These are phyloP conservation scores for Falco columbarius DNA, from an alignment of 2,797 vertebrate genomes.

Conservation along the genomic window DNA sequence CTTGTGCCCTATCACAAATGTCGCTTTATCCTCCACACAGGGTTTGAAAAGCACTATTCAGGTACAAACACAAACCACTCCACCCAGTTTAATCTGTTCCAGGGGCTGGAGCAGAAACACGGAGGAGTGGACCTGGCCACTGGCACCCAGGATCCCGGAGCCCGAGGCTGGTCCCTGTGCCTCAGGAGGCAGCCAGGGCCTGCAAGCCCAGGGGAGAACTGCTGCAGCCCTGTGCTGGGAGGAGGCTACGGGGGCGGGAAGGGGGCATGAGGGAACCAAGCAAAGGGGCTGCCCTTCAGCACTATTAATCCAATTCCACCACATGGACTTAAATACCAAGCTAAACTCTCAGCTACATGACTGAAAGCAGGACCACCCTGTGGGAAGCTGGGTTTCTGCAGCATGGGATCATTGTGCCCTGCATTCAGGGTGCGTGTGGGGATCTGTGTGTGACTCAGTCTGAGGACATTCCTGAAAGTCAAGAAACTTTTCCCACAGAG, in stretches of 20 bases:
- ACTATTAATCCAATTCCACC: neutral
- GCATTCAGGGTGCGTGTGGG: neutral
- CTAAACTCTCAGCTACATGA: neutral
- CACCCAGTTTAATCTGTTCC: neutral
- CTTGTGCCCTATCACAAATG: neutral
- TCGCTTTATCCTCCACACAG: neutral
- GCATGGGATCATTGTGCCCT: neutral
- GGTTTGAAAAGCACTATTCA: neutral
- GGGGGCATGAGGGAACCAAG: rapidly evolving
- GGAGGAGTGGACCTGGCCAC: neutral
- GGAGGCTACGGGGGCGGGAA: neutral
- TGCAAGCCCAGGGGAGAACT: neutral
- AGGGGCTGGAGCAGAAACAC: neutral
- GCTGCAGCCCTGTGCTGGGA: neutral
- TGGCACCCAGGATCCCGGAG: neutral
- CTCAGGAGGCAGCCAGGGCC: neutral
- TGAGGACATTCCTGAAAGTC: neutral
- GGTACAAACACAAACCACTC: neutral
- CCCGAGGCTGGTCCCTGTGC: neutral
- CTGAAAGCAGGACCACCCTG: neutral
- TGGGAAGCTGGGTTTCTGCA: neutral
- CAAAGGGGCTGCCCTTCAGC: neutral
- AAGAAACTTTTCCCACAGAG: neutral
- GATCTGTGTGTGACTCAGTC: rapidly evolving
- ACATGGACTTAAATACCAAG: neutral